These are phyloP conservation scores for Camponotus vicinus DNA, from an alignment of 1,140 invertebrate species.

Conservation along the genomic window DNA sequence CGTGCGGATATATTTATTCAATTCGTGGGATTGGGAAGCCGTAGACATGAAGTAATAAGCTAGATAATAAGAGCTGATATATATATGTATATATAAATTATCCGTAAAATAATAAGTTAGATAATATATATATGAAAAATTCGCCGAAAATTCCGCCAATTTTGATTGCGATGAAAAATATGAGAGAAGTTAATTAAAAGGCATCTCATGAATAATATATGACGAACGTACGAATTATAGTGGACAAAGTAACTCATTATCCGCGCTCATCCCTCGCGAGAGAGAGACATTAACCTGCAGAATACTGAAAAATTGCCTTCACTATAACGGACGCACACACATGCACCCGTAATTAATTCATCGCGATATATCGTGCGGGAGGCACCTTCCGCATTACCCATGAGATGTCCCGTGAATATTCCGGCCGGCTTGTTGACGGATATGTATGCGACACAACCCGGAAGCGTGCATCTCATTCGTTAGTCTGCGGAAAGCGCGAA, in stretches of 20 bases:
- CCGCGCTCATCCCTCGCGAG: background rate
- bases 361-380: slow-evolving; percentile 47
- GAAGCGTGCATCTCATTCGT: slow-evolving; percentile 37
- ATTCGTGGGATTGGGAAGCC: background rate
- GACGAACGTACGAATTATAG: slow-evolving; percentile 13
- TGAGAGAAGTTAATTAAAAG: slow-evolving; percentile 48
- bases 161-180: slow-evolving; percentile 40
- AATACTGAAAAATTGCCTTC: slow-evolving; percentile 53
- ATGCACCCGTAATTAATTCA: slow-evolving; percentile 51
- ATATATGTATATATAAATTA: too few relatives aligned
- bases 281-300: slow-evolving; percentile 40
- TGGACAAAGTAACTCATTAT: slow-evolving; percentile 41
- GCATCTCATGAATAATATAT: slow-evolving; percentile 39
- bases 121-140: background rate
- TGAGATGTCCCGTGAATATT: slow-evolving; percentile 46
- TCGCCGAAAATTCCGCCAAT: slow-evolving; percentile 15
- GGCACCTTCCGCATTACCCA: slow-evolving; percentile 46
- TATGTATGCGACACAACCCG: slow-evolving; percentile 30
- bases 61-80: slow-evolving; percentile 1
- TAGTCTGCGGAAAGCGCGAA: slow-evolving; percentile 2
- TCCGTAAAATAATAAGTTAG: too few relatives aligned
- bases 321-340: background rate
- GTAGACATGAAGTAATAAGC: slow-evolving; percentile 36
- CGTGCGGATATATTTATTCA: slow-evolving; percentile 27
- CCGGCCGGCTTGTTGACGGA: slow-evolving; percentile 59